Conservation (phyloP, 2,113 vertebrate species). For the Oreochromis tanganicae region DNA sequence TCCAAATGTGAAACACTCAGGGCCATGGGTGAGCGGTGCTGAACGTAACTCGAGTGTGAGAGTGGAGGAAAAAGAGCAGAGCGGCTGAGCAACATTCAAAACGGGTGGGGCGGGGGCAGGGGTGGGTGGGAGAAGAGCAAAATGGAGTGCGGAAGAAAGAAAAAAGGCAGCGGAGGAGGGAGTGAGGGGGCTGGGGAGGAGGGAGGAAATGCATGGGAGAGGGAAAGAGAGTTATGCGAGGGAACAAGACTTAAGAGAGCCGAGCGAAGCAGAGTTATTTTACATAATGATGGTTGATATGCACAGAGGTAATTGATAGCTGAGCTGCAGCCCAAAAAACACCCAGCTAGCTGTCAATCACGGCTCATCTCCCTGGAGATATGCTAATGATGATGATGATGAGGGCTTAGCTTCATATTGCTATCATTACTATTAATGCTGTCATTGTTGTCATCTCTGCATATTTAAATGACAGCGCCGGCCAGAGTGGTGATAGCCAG, state of each 20-base stretch:
- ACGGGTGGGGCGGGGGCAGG: background rate
- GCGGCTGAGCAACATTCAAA: slow-evolving; percentile 6
- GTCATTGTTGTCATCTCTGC: slow-evolving; percentile 69
- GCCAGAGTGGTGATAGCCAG: slow-evolving; percentile 29
- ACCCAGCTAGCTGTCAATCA: slow-evolving; percentile 69
- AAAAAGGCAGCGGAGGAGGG: slow-evolving; percentile 28
- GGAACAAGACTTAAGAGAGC: slow-evolving; percentile 64
- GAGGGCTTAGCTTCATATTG: slow-evolving; percentile 66
- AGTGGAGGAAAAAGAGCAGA: background rate
- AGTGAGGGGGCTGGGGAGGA: background rate
- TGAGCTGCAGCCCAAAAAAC: slow-evolving; percentile 61
- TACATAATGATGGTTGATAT: slow-evolving; percentile 72
- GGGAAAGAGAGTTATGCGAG: slow-evolving; percentile 50
- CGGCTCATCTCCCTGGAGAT: slow-evolving; percentile 60
- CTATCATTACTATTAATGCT: slow-evolving; percentile 73
- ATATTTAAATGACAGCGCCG: slow-evolving; percentile 63
- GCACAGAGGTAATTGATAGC: slow-evolving; percentile 72
- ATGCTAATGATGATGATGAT: slow-evolving; percentile 70
- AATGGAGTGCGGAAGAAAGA: slow-evolving; percentile 32
- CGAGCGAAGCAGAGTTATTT: slow-evolving; percentile 63
- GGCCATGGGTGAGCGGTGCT: background rate
- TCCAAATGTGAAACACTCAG: background rate
- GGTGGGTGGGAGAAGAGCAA: slow-evolving; percentile 7
- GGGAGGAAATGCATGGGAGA: slow-evolving; percentile 14
- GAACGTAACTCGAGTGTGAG: background rate